Base-by-base conservation (phyloP, 2,113 vertebrate genomes). In the Sisor rabdophorus region DNA sequence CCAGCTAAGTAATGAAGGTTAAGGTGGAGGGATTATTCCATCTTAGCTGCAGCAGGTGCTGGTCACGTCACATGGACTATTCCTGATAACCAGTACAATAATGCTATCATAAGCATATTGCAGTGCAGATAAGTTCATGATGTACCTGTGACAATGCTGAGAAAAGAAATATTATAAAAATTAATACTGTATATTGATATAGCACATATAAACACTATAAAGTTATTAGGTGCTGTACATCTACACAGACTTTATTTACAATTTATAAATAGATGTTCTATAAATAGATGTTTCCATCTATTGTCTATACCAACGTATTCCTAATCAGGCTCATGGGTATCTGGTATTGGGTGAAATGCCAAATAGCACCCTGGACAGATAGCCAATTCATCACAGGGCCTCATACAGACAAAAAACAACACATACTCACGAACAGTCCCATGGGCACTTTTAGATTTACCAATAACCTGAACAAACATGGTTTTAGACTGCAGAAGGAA, bases 1-100 rank as follows among this genome's bases (percentile, higher is more conserved):
- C 40, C 22, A 48, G 73, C 64, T 79, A 80, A 79, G 73, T 67
- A 72, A 28, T 24, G 2, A 36, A 47, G 83, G 78, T 84, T 16
- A 86, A 87, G 80, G 84, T 67, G 73, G 82, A 79, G 56, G 59
- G 83, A 74, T 77, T 87, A 85, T 80, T 75, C 82, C 72, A 80
- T 67, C 52, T 56, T 75, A 89, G 86, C 82, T 87, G 61, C 71
- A 79, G 75, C 56, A 80, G 32, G 47, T 28, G 73, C 60, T 63
- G 86, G 79, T 87, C 84, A 90, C 22, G 55, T 69, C 0, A 32
- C 48, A n/a, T 24, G 20, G 56, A n/a, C 44, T 63, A 22, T 8
- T 26, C 63, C 75, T 73, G 84, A 78, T 86, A 84, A 84, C 73
- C 44, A 80, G 65, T 80, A 32, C 44, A 64, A 20, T 73, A 75